These are phyloP conservation scores for Otus scops DNA, from an alignment of 2,797 vertebrate species.

Conservation along the genomic window DNA sequence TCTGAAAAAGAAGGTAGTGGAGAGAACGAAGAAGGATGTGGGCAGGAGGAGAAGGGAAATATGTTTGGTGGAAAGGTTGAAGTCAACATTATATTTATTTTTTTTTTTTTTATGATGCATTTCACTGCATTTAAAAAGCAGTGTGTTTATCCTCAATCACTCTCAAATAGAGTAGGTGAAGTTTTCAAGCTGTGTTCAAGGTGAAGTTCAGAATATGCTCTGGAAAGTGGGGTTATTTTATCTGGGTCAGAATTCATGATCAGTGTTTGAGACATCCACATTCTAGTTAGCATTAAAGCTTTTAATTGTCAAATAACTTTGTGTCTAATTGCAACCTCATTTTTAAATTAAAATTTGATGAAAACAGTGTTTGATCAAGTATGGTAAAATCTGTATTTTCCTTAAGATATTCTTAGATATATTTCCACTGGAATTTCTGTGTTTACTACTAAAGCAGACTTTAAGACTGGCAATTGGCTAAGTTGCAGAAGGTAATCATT, in stretches of 20 bases:
- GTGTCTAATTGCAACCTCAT: not conserved
- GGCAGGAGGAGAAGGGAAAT: too few relatives aligned
- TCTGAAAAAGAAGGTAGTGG: not conserved
- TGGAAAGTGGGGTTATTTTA: not conserved
- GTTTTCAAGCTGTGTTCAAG: not conserved
- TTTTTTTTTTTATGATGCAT: not conserved
- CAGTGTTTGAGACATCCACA: accelerated
- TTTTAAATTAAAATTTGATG: not conserved
- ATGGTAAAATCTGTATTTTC: not conserved
- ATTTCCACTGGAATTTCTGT: not conserved
- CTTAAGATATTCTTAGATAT: not conserved
- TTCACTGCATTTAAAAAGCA: not conserved
- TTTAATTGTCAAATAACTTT: not conserved
- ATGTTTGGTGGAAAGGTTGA: not conserved
- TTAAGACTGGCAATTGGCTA: not conserved
- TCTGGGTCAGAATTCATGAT: not conserved
- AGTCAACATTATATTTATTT: not conserved
- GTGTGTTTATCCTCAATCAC: not conserved
- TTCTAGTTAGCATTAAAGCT: not conserved
- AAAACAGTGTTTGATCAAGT: not conserved
- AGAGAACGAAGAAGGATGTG: not conserved
- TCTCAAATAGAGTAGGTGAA: not conserved
- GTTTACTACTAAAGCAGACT: not conserved
- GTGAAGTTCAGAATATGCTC: not conserved
- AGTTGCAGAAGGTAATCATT: not conserved